These are phyloP conservation scores for Hippocampus kuda DNA, from an alignment of 2,797 vertebrate species.

Conservation along the genomic window DNA sequence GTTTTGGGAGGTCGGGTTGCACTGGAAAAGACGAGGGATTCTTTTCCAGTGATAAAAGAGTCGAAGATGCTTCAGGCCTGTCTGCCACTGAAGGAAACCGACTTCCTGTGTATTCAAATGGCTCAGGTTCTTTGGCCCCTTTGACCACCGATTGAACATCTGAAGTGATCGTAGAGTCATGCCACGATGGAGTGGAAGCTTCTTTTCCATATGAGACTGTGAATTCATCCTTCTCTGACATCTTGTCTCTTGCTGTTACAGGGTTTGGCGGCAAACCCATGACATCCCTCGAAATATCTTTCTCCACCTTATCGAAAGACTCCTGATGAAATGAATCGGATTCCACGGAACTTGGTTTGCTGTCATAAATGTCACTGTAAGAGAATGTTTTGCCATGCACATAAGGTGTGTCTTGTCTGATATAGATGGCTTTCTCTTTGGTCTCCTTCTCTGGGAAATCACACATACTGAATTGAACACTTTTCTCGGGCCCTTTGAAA, in stretches of 20 bases:
- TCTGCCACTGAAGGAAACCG: constrained; percentile 59
- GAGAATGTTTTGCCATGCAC: constrained; percentile 88
- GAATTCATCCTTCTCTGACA: constrained; percentile 33
- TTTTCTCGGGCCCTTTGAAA: constrained; percentile 56
- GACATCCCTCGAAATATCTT: constrained; percentile 29
- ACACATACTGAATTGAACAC: constrained; percentile 61
- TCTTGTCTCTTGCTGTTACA: constrained; percentile 5
- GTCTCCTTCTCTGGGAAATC: constrained; percentile 60
- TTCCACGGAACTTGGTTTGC: constrained; percentile 66
- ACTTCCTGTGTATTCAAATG: constrained; percentile 53
- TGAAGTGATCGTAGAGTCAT: constrained; percentile 25
- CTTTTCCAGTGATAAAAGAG: constrained; percentile 44
- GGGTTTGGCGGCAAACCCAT: constrained; percentile 9
- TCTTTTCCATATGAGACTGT: constrained; percentile 25
- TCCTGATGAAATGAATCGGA: constrained; percentile 58
- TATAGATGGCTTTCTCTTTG: constrained; percentile 62
- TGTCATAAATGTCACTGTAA: constrained; percentile 86
- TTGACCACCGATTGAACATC: constrained; percentile 29
- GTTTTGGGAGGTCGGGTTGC: constrained; percentile 12
- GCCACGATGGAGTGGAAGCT: constrained; percentile 21
- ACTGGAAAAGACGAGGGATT: constrained; percentile 31
- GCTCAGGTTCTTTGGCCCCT: constrained; percentile 37
- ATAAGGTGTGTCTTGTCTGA: constrained; percentile 90
- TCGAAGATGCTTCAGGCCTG: constrained; percentile 43
- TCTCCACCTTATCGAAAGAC: constrained; percentile 44